Evolutionary conservation across 2,888 invertebrate genomes (phyloP), one percentile per base, ranked within the genome.

Genomic region (Patella depressa): DNA sequence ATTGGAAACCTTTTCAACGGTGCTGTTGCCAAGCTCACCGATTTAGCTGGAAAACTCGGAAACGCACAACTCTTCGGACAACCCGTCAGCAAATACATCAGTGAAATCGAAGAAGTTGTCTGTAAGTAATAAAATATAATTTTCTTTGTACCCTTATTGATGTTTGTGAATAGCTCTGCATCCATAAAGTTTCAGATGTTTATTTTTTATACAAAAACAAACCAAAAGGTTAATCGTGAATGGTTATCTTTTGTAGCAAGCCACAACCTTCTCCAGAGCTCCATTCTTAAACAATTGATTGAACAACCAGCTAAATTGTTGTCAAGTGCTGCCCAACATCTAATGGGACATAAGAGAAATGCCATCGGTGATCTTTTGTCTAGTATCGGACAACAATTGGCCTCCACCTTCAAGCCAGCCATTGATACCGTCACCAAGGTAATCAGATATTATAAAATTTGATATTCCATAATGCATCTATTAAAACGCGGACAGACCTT

Each of bases 61-160:
- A 76, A 69, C 65, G 29, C 72, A 54, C 54, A 76, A 17, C 69
- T 76, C 76, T 53, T 76, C 17, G 69, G 72, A 29, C 53, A 72
- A 15, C 73, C 72, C 57, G 17, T 76, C 12, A 17, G 15, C 15
- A 72, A 72, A n/a, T 45, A 72, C 76, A 65, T 73, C 69, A n/a
- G 15, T 15, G 54, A 76, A 53, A 69, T 76, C 73, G 65, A 69
- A 53, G 15, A 72, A 29, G 65, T 76, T 69, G 70, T 76, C 9
- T 53, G 76, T 76, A 55, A 53, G 75, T 75, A 75, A n/a, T 14
- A 17, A 5, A 55, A 45, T 9, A 7, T 4, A 45, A 45, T 45
- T 45, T 45, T 34, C 45, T 9, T 45, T 45, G 9, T 45, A 0
- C 0, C 1, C 45, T 0, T 45, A 9, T 45, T 45, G 9, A 7